phyloP scores from a whole-genome alignment of 2,797 vertebrate species.

The Melanotaenia parkinsoni region DNA sequence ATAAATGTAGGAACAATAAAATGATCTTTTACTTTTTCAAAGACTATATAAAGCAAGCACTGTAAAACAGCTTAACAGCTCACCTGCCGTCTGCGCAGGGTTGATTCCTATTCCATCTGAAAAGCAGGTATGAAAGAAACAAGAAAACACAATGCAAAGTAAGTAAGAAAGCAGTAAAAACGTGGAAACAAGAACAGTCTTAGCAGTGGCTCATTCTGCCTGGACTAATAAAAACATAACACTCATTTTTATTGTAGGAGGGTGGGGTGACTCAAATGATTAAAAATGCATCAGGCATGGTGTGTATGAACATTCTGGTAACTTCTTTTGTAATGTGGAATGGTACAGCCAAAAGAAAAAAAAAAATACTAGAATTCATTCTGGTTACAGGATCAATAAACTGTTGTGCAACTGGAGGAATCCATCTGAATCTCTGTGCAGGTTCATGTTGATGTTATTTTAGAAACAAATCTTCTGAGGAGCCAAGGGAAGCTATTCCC shows the following conservation, averaged over 20 bases:
- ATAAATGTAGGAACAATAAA: background rate
- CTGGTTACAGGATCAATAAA: conserved; percentile 7
- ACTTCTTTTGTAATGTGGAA: background rate
- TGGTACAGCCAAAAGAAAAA: background rate
- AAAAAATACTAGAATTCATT: conserved; percentile 3
- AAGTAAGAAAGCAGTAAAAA: conserved; percentile 28
- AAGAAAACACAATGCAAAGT: conserved; percentile 23
- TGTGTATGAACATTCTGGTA: background rate
- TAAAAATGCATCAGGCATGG: background rate
- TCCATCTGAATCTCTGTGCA: background rate
- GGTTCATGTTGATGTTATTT: conserved; percentile 7
- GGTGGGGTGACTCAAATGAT: background rate
- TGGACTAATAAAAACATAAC: conserved; percentile 26
- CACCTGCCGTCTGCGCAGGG: conserved; percentile 96
- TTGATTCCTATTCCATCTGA: conserved; percentile 99
- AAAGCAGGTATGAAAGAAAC: conserved; percentile 28
- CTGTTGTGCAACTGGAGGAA: conserved; percentile 8
- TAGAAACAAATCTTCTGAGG: background rate
- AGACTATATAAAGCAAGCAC: background rate
- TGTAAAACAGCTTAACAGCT: conserved; percentile 58
- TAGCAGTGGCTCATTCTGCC: conserved; percentile 17
- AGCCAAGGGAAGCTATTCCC: background rate
- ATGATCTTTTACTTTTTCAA: background rate
- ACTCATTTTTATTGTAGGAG: background rate
- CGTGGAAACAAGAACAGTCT: conserved; percentile 4